Base-by-base conservation (phyloP, 2,113 vertebrate genomes). In the Platichthys flesus region DNA sequence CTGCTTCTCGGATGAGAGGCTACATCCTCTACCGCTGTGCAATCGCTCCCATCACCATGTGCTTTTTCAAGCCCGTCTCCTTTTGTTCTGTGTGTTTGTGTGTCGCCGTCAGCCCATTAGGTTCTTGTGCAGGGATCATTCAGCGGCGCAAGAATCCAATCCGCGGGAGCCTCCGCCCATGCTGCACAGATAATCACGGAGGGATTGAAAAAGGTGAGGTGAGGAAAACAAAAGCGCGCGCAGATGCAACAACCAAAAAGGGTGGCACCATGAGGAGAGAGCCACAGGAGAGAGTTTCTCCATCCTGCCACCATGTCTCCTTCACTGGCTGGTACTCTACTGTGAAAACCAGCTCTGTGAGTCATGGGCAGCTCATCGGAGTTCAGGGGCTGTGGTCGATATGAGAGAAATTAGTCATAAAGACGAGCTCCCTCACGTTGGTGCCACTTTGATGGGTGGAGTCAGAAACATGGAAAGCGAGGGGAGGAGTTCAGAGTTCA, bases 361-460 rank as follows among this genome's bases (percentile, higher is more conserved):
- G n/a, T 86, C 76, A 80, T 3, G 3, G 28, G 47, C 60, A 51
- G 71, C 79, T 79, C 74, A 31, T 60, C 73, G n/a, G 9, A 59
- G 74, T 14, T 58, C 59, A 35, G 37, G 6, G 31, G 31, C 31
- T 31, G 31, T 31, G 31, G 31, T 31, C 31, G 31, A 31, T 31
- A 47, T 57, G 10, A 9, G 3, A 58, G 8, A 49, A 58, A 69
- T 73, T 65, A 84, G 64, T 82, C 83, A 68, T 31, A 6, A 26
- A 49, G 42, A 18, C 5, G 26, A 14, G 12, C 28, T 59, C n/a
- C 52, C 24, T 76, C 58, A 23, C 16, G 71, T 18, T 8, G 20
- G 15, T 47, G 73, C 65, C 61, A 64, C 68, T 74, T 15, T 45
- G 61, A 67, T 5, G 14, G 72, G 20, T 3, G 0, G 16, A 54